Conservation (phyloP, 2,888 invertebrate species). For the Clivina fossor region DNA sequence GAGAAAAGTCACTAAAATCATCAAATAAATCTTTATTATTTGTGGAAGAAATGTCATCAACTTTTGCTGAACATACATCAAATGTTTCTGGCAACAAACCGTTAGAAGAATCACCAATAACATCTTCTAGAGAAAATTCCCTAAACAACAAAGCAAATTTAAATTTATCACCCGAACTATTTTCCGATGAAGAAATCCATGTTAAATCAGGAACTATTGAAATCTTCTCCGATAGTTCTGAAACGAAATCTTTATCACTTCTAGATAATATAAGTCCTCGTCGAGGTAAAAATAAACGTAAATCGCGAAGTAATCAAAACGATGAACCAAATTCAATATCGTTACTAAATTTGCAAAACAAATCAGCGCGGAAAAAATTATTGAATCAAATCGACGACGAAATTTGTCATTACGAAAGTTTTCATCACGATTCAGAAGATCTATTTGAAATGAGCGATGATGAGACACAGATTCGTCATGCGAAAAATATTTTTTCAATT, state of each 20-base stretch:
- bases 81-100: too few relatives aligned
- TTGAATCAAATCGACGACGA: conserved; percentile 39
- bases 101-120: too few relatives aligned
- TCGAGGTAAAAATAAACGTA: conserved; percentile 11
- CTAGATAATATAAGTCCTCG: conserved; percentile 23
- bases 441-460: too few relatives aligned
- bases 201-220: too few relatives aligned
- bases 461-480: not conserved
- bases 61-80: too few relatives aligned
- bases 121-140: too few relatives aligned
- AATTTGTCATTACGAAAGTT: conserved; percentile 45
- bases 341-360: conserved; percentile 1
- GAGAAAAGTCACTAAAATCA: conserved; percentile 3
- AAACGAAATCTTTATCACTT: conserved; percentile 21
- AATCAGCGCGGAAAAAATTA: conserved; percentile 1
- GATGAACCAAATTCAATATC: not conserved
- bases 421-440: conserved; percentile 35
- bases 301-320: not conserved
- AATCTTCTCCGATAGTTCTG: conserved; percentile 17
- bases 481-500: conserved; percentile 12
- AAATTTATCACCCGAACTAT: not conserved
- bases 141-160: too few relatives aligned
- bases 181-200: not conserved
- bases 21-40: conserved; percentile 4
- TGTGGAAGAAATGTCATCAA: conserved; percentile 1